Evolutionary conservation across 2,888 invertebrate species (phyloP).

Genomic region (Parasteatoda lunata): DNA sequence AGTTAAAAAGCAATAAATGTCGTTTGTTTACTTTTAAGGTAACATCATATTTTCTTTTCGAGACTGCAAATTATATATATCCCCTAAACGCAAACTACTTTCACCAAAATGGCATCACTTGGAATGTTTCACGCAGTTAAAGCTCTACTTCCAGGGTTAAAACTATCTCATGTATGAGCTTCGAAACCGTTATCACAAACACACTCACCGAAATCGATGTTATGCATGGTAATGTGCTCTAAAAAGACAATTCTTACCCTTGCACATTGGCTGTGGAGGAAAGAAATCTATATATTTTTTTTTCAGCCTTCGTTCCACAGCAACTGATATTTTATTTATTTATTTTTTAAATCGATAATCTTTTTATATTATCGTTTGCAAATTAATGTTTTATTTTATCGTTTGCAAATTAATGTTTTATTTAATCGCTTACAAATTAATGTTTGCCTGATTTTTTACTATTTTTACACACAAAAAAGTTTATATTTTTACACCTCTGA

Average conservation of each 20-base stretch:
- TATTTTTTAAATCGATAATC: no score
- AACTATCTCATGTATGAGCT: slow-evolving; percentile 15
- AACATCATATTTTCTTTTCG: no score
- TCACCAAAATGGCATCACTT: slow-evolving; percentile 34
- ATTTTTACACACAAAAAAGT: no score
- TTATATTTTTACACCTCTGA: no score
- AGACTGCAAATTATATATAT: not conserved
- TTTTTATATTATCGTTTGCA: no score
- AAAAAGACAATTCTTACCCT: slow-evolving; percentile 43
- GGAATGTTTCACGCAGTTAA: slow-evolving; percentile 44
- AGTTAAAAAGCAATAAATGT: no score
- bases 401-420: no score
- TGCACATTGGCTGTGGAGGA: not conserved
- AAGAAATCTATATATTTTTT: not conserved
- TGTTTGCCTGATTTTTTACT: no score
- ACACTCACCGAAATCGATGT: slow-evolving; percentile 40
- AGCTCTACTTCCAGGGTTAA: slow-evolving; percentile 17
- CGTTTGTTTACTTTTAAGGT: no score
- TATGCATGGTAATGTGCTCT: slow-evolving; percentile 44
- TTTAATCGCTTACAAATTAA: no score
- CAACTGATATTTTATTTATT: not conserved
- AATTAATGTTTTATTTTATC: no score
- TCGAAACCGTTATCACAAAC: slow-evolving; percentile 36
- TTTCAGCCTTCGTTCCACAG: not conserved
- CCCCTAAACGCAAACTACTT: slow-evolving; percentile 31